phyloP scores from a whole-genome alignment of 2,113 vertebrate species.

The Solea senegalensis region DNA sequence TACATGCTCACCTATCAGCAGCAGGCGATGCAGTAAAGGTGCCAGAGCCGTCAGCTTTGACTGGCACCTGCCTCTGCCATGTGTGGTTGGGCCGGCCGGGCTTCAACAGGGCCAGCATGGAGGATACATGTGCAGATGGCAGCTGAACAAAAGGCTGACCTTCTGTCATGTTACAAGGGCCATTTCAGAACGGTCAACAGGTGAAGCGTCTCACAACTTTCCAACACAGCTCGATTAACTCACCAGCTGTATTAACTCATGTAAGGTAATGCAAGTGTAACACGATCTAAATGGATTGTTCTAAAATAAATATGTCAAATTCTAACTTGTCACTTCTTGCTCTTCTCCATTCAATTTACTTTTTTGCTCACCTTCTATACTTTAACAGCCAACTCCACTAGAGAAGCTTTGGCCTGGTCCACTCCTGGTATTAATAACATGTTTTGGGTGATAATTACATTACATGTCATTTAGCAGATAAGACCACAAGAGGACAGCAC shows the following conservation, averaged over 20 bases:
- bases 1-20: slow-evolving; percentile 39
- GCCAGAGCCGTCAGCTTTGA: slow-evolving; percentile 30
- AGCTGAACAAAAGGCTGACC: slow-evolving; percentile 67
- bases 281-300: background rate
- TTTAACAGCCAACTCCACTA: background rate
- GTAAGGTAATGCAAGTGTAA: background rate
- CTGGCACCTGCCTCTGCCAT: slow-evolving; percentile 61
- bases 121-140: slow-evolving; percentile 70
- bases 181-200: slow-evolving; percentile 44
- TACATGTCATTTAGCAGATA: too few species aligned
- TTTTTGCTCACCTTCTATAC: background rate
- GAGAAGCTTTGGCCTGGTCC: background rate
- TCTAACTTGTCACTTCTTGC: background rate
- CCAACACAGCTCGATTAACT: slow-evolving; percentile 30
- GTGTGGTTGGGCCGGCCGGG: slow-evolving; percentile 22
- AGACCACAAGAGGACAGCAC: too few species aligned
- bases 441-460: background rate
- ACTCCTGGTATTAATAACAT: background rate
- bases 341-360: background rate
- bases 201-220: slow-evolving; percentile 51
- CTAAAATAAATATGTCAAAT: background rate
- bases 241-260: slow-evolving; percentile 12
- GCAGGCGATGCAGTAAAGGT: slow-evolving; percentile 10
- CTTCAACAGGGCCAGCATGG: slow-evolving; percentile 31
- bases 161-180: slow-evolving; percentile 45